Base-by-base conservation (phyloP, 2,113 vertebrate genomes). In the Halcyon malimbica region DNA sequence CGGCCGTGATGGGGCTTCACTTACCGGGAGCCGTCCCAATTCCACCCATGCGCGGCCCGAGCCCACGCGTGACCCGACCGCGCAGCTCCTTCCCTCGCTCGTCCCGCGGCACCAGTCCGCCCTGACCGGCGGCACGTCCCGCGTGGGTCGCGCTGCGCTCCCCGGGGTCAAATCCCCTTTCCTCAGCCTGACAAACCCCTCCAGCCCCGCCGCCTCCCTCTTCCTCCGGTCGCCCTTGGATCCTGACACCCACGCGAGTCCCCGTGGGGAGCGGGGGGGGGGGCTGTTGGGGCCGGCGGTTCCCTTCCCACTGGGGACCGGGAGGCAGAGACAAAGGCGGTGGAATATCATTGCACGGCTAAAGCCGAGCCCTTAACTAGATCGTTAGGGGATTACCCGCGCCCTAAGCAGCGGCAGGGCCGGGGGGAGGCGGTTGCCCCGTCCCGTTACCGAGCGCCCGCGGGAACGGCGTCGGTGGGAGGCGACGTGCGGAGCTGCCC, bases 321-420 rank as follows among this genome's bases (percentile, higher is more conserved):
- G 53, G 48, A 64, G 78, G 67, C 65, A 92, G 53, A 90, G 89
- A 92, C 93, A 93, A 96, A 92, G 86, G 76, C 91, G 39, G 80
- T 46, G 92, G 78, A 93, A 89, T 80, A 95, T 70, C 96, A 87
- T 18, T 33, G 84, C 70, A 33, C 77, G n/a, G 81, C 87, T 91
- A 89, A 97, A 77, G 83, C 70, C 37, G 92, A 97, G 91, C 92
- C 82, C 80, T 93, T 97, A 96, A 97, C 90, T 70, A 60, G 90
- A 94, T 96, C 64, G 79, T 95, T 96, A 95, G 77, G n/a, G 78
- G 93, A 92, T 96, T 92, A 96, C 87, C 91, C 60, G 65, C 62
- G 59, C 77, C 85, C 89, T 63, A 33, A 76, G 69, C 76, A 70
- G 82, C 51, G 31, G 29, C 42, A 44, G 86, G 79, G 48, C 41